These are phyloP conservation scores for Borostomias antarcticus DNA, from an alignment of 2,797 vertebrate genomes.

Conservation along the genomic window DNA sequence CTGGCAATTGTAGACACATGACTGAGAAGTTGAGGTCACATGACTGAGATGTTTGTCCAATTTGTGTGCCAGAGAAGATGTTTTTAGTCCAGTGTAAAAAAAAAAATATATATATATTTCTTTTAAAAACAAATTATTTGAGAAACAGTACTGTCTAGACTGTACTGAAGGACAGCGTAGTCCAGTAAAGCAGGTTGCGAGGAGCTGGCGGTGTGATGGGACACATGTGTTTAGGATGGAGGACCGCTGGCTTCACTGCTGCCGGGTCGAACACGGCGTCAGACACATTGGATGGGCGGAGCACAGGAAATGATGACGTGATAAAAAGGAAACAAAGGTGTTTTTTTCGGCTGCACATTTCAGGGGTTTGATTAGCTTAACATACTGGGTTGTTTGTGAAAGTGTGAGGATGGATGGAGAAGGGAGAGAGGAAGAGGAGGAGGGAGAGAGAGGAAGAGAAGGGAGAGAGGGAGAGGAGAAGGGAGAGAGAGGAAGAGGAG, in stretches of 20 bases:
- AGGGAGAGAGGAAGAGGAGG: slow-evolving; percentile 24
- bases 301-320: neutral
- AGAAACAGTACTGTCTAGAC: too few species aligned
- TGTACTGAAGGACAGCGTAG: slow-evolving; percentile 7
- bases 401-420: slow-evolving; percentile 69
- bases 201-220: slow-evolving; percentile 75
- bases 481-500: slow-evolving; percentile 4
- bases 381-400: slow-evolving; percentile 74
- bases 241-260: slow-evolving; percentile 71
- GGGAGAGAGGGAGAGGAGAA: neutral
- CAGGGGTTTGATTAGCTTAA: slow-evolving; percentile 83
- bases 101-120: neutral
- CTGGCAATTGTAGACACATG: too few species aligned
- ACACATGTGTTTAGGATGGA: slow-evolving; percentile 47
- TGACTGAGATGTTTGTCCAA: too few species aligned
- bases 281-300: slow-evolving; percentile 35
- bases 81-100: too few species aligned
- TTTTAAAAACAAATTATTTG: too few species aligned
- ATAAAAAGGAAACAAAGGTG: slow-evolving; percentile 33
- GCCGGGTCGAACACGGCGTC: slow-evolving; percentile 60
- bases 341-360: slow-evolving; percentile 73
- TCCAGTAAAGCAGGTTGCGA: slow-evolving; percentile 55
- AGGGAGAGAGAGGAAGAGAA: slow-evolving; percentile 25
- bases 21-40: too few species aligned
- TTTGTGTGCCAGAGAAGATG: too few species aligned